Evolutionary conservation across 2,113 vertebrate genomes (phyloP).

Genomic region (Todiramphus chloris): DNA sequence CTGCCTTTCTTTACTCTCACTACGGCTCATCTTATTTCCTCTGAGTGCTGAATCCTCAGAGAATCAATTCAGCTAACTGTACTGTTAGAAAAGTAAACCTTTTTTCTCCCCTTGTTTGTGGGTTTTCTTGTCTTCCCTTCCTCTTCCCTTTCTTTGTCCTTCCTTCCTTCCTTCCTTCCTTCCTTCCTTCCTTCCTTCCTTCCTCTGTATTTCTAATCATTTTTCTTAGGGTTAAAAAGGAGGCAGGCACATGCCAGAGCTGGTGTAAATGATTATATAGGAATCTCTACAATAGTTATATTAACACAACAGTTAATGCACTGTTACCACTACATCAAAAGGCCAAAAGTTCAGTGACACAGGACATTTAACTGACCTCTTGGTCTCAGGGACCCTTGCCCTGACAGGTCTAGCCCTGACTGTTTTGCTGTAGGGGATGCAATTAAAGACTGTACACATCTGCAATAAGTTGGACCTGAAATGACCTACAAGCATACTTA

Average conservation of each 20-base stretch:
- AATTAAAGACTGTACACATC: not conserved
- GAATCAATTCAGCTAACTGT: not conserved
- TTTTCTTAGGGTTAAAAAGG: not conserved
- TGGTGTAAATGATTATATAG: not conserved
- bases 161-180: not conserved
- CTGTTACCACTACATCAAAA: not conserved
- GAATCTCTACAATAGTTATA: not conserved
- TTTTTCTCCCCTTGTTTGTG: not conserved
- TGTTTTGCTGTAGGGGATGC: not conserved
- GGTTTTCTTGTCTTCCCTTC: not conserved
- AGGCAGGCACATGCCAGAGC: not conserved
- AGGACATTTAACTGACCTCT: not conserved
- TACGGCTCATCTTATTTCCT: not conserved
- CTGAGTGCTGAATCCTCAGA: not conserved
- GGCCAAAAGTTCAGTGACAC: not conserved
- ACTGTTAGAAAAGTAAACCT: not conserved
- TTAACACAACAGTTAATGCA: not conserved
- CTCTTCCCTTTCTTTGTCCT: not conserved
- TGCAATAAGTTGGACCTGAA: not conserved
- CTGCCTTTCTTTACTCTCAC: not conserved
- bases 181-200: not conserved
- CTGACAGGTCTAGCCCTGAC: not conserved
- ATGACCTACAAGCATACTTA: not conserved
- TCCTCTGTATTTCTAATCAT: not conserved
- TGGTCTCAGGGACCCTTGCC: not conserved